A percentile compares a stretch with the other conserved stretches of the same genome.
Evolutionary conservation across 2,888 invertebrate species (phyloP).

Genomic region (Phaedon cochleariae): DNA sequence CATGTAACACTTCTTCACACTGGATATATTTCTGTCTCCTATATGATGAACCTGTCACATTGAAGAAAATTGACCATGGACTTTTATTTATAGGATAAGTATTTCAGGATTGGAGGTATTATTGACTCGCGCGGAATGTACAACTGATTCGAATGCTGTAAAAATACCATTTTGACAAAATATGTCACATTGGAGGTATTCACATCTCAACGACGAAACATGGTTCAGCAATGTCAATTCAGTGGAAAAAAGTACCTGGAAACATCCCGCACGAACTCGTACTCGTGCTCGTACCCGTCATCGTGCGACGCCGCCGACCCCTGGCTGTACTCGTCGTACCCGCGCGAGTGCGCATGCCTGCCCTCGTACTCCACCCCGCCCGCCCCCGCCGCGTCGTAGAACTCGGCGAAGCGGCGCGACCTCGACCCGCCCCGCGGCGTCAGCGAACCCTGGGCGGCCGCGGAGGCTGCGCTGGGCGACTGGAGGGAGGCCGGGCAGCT

Average conservation of each 20-base stretch:
- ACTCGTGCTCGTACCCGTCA: constrained; percentile 64
- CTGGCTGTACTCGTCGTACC: constrained; percentile 78
- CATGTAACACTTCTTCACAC: no score
- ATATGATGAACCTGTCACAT: no score
- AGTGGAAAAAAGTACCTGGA: background rate
- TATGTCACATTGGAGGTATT: no score
- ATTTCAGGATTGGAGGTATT: no score
- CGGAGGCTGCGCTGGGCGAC: constrained; percentile 61
- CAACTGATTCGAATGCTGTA: no score
- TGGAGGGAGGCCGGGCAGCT: constrained; percentile 63
- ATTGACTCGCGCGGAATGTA: no score
- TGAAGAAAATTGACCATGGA: no score
- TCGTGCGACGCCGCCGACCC: constrained; percentile 74
- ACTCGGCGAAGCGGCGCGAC: constrained; percentile 60
- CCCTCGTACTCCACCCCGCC: constrained; percentile 52
- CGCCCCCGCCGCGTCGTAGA: constrained; percentile 48
- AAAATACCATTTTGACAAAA: no score
- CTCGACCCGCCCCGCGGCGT: constrained; percentile 64
- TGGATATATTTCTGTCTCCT: no score
- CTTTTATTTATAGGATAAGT: no score
- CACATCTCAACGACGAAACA: no score
- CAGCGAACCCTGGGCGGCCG: constrained; percentile 56
- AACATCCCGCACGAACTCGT: constrained; percentile 59
- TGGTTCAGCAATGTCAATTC: no score
- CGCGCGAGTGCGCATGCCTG: constrained; percentile 64